Conservation (phyloP, 2,113 vertebrate genomes). For the Tetrax tetrax region DNA sequence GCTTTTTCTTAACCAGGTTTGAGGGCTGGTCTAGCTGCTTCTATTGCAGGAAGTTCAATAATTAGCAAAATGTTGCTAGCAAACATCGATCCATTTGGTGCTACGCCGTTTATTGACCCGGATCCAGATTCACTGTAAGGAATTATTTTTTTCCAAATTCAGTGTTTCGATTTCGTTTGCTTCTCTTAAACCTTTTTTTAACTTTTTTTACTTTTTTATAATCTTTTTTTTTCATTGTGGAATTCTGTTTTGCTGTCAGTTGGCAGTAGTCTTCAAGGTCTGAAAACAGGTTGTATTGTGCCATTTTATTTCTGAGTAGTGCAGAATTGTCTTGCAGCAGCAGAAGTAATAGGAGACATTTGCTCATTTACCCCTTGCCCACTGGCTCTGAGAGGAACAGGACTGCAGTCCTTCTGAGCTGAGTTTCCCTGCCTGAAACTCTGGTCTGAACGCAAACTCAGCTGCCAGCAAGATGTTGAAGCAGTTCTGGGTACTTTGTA, state of each 20-base stretch:
- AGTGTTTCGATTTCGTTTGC: background rate
- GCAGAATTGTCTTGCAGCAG: background rate
- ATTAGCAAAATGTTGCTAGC: conserved; percentile 99
- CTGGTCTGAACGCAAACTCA: background rate
- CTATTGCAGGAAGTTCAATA: conserved; percentile 97
- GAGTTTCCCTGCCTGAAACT: background rate
- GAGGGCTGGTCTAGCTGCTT: conserved; percentile 94
- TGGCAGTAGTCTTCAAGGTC: background rate
- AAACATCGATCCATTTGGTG: conserved; percentile 95
- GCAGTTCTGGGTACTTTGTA: background rate
- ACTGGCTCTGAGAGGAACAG: background rate
- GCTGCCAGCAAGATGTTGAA: background rate
- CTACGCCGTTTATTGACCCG: conserved; percentile 95
- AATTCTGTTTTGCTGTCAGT: background rate
- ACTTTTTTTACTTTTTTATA: background rate
- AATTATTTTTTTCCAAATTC: background rate
- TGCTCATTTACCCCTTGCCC: background rate
- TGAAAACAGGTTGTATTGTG: background rate
- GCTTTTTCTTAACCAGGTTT: conserved; percentile 77
- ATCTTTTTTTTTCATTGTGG: background rate
- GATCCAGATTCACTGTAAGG: conserved; percentile 95
- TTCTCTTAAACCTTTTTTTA: background rate
- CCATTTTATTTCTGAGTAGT: background rate
- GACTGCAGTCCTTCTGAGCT: background rate
- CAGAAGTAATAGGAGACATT: background rate